Base-by-base conservation (phyloP, 2,888 invertebrate genomes). In the Tenthredo scrophulariae region DNA sequence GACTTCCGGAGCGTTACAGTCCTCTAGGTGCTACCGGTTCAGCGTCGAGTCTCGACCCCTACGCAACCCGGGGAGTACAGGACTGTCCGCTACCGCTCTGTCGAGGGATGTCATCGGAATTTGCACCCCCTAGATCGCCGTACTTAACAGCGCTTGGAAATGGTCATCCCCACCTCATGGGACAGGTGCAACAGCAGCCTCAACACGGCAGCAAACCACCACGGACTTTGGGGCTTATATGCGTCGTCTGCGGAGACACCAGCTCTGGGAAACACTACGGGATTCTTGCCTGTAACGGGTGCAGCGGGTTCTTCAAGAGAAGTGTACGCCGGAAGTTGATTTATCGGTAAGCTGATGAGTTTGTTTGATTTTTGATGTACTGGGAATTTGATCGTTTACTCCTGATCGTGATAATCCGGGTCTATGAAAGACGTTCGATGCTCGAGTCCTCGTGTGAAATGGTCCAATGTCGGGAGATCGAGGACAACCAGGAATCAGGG, bases 221-320 rank as follows among this genome's bases (percentile, higher is more conserved):
- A 0, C 94, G 97, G 92, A 94, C 95, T 75, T 94, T 96, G 1
- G 98, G 98, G 0, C 94, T 99, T 84, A 97, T 97, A 85, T 99
- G 99, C 93, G 98, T 99, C 84, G 99, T 99, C 0, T 99, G 99
- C 91, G 99, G 99, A 0, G 99, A 99, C 93, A 98, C 98, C 7
- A 98, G 98, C 89, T 98, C 98, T 1, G 99, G 99, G 1, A 99
- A 99, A 91, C 99, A 99, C 93, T 99, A 99, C 93, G 99, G 99
- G 0, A 99, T 99, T 91, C 95, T 99, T 87, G 99, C 99, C 0
- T 99, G 99, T 94, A 99, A 99, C 92, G 99, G 99, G 0, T 99
- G 99, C 94, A 98, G 98, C 85, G 99, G 99, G 0, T 99, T 99
- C 95, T 99, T 99, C 95, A 99, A 99, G 93, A 94, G 99, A 88